These are phyloP conservation scores for Sibirionetta formosa DNA, from an alignment of 2,797 vertebrate genomes.

Conservation along the genomic window DNA sequence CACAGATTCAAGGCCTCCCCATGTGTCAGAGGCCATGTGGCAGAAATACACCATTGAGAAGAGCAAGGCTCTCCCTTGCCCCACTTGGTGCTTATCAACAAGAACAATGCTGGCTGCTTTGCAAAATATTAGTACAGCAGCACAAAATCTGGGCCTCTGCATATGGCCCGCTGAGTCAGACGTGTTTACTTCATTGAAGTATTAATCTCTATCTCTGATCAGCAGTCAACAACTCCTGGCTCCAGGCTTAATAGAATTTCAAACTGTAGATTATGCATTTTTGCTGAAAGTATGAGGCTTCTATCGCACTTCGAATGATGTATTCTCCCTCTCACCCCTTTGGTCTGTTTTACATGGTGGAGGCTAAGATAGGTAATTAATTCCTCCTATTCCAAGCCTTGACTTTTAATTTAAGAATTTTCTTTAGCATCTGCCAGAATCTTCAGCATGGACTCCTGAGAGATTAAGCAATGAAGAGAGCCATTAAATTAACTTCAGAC, in stretches of 20 bases:
- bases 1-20: not conserved
- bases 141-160: constrained; percentile 17
- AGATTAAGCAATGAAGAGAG: constrained; percentile 8
- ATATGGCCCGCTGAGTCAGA: constrained; percentile 15
- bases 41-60: not conserved
- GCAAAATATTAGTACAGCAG: not conserved
- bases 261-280: constrained; percentile 25
- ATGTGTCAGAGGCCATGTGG: not conserved
- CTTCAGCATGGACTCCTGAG: constrained; percentile 2
- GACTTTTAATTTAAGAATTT: constrained; percentile 46
- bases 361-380: constrained; percentile 36
- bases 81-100: not conserved
- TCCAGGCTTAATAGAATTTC: constrained; percentile 27
- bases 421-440: constrained; percentile 24
- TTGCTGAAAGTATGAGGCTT: constrained; percentile 24
- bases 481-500: not conserved
- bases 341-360: not conserved
- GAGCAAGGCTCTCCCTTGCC: not conserved
- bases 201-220: constrained; percentile 21
- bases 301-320: not conserved
- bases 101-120: constrained; percentile 50
- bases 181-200: constrained; percentile 42
- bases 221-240: constrained; percentile 17
- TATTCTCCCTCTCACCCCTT: not conserved
- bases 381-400: not conserved